A percentile compares a stretch with the other conserved stretches of the same genome.
Evolutionary conservation across 2,113 vertebrate species (phyloP).

Genomic region (Zingel zingel): DNA sequence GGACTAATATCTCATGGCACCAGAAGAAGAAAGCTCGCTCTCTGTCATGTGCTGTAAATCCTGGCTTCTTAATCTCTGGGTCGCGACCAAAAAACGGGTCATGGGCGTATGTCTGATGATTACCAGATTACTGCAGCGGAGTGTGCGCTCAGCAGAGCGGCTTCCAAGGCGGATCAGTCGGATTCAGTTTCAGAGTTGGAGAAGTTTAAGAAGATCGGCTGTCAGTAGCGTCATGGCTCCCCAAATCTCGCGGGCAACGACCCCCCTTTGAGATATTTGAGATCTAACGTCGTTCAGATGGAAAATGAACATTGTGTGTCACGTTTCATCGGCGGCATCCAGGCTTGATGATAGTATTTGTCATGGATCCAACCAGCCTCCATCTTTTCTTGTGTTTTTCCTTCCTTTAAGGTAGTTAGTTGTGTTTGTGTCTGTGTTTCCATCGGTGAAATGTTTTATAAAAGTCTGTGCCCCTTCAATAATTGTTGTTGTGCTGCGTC

Average conservation of each 20-base stretch:
- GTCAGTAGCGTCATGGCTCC: slow-evolving; percentile 56
- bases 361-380: slow-evolving; percentile 7
- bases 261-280: slow-evolving; percentile 4
- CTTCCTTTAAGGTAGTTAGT: background rate
- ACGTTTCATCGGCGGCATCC: slow-evolving; percentile 8
- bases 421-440: slow-evolving; percentile 27
- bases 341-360: background rate
- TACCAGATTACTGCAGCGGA: slow-evolving; percentile 58
- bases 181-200: slow-evolving; percentile 67
- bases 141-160: background rate
- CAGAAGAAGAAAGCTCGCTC: slow-evolving; percentile 25
- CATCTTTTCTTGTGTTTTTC: background rate
- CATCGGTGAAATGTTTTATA: slow-evolving; percentile 19
- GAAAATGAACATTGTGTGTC: slow-evolving; percentile 44
- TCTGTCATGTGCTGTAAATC: slow-evolving; percentile 52
- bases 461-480: slow-evolving; percentile 27
- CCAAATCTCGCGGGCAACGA: background rate
- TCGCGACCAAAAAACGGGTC: slow-evolving; percentile 38
- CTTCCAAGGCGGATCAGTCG: slow-evolving; percentile 49
- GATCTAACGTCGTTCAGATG: slow-evolving; percentile 29
- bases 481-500: slow-evolving; percentile 8
- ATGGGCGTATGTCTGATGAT: slow-evolving; percentile 59
- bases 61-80: slow-evolving; percentile 61
- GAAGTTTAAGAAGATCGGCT: slow-evolving; percentile 52
- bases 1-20: slow-evolving; percentile 58